These are phyloP conservation scores for Leguminivora glycinivorella DNA, from an alignment of 1,140 invertebrate species.

Conservation along the genomic window DNA sequence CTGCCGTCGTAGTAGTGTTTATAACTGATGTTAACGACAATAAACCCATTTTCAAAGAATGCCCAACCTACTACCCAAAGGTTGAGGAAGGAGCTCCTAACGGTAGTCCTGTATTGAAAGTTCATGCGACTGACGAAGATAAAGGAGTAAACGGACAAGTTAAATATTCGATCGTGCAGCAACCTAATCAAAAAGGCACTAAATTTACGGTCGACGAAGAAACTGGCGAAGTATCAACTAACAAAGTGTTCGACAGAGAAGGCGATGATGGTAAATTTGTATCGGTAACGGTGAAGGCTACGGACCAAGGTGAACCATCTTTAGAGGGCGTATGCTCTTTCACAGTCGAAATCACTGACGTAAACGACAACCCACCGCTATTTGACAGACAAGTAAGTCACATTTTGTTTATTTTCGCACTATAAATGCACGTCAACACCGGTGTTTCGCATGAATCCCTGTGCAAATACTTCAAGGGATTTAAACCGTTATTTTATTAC, in stretches of 20 bases:
- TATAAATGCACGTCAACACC: constrained; percentile 47
- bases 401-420: constrained; percentile 42
- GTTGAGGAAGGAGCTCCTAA: constrained; percentile 95
- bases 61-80: constrained; percentile 93
- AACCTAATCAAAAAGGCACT: constrained; percentile 97
- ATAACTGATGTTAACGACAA: constrained; percentile 98
- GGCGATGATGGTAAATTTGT: constrained; percentile 98
- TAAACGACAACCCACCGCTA: constrained; percentile 95
- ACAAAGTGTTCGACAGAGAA: constrained; percentile 97
- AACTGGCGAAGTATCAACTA: constrained; percentile 95
- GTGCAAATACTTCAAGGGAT: constrained; percentile 26
- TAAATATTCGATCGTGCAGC: constrained; percentile 97
- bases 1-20: constrained; percentile 97
- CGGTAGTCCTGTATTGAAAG: constrained; percentile 95
- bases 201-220: constrained; percentile 97
- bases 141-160: constrained; percentile 96
- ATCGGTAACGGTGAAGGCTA: constrained; percentile 96
- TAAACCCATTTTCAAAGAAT: constrained; percentile 96
- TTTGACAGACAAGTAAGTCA: constrained; percentile 93
- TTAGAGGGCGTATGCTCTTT: constrained; percentile 97
- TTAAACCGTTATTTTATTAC: constrained; percentile 35
- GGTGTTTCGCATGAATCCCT: constrained; percentile 39
- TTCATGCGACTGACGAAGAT: constrained; percentile 95
- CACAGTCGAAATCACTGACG: constrained; percentile 97
- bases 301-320: constrained; percentile 97